These are phyloP conservation scores for Keiferia lycopersicella DNA, from an alignment of 2,888 invertebrate genomes.

Conservation along the genomic window DNA sequence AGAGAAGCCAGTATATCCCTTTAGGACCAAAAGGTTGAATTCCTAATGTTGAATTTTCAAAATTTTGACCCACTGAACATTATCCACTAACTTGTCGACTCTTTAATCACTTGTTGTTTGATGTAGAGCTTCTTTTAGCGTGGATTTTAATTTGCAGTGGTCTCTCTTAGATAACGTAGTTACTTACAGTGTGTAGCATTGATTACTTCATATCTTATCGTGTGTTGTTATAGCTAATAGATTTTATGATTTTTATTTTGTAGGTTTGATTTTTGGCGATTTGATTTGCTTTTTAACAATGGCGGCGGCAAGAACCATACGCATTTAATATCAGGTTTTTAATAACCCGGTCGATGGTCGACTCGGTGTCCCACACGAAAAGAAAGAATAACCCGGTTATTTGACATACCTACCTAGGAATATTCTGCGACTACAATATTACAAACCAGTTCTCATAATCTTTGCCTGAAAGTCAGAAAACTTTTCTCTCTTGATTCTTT, in stretches of 20 bases:
- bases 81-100: conserved; percentile 9
- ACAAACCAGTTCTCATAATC: too few relatives aligned
- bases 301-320: conserved; percentile 12
- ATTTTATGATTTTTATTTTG: conserved; percentile 13
- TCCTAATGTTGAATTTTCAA: too few relatives aligned
- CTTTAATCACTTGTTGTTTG: not conserved
- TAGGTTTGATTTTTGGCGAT: conserved; percentile 11
- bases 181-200: conserved; percentile 7
- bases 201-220: not conserved
- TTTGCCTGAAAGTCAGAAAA: too few relatives aligned
- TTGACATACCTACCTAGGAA: too few relatives aligned
- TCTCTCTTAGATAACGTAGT: conserved; percentile 6
- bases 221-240: conserved; percentile 10
- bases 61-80: not conserved
- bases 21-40: too few relatives aligned
- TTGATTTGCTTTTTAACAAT: conserved; percentile 21
- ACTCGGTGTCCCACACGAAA: too few relatives aligned
- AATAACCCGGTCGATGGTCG: too few relatives aligned
- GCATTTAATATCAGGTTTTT: not conserved
- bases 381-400: too few relatives aligned
- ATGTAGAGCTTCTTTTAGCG: conserved; percentile 13
- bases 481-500: too few relatives aligned
- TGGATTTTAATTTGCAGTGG: conserved; percentile 22
- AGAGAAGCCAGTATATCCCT: too few relatives aligned
- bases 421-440: too few relatives aligned